A percentile compares a stretch with the other conserved stretches of the same genome.
Conservation (phyloP, 2,797 vertebrate species). For the Okamejei kenojei region DNA sequence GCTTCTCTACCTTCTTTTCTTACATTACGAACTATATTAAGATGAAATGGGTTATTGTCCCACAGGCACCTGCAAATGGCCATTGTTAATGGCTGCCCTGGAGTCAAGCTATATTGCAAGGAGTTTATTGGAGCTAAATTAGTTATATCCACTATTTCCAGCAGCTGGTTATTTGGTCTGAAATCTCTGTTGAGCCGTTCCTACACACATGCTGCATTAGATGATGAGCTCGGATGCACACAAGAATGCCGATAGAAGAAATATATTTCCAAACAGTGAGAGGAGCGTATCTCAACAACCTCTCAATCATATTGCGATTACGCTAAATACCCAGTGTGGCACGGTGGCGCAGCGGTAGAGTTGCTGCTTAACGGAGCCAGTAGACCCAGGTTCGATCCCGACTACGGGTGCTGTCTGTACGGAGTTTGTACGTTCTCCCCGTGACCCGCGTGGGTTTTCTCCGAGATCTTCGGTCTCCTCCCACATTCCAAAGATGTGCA, state of each 20-base stretch:
- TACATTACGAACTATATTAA: not conserved
- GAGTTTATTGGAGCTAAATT: not conserved
- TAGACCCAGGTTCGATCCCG: too few species aligned
- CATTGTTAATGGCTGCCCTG: not conserved
- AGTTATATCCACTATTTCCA: not conserved
- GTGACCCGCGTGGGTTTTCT: too few species aligned
- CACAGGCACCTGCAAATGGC: not conserved
- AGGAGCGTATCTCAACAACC: not conserved
- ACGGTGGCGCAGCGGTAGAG: too few species aligned
- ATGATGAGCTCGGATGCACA: not conserved
- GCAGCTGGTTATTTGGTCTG: not conserved
- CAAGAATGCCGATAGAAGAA: not conserved
- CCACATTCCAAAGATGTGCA: too few species aligned
- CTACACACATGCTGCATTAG: not conserved
- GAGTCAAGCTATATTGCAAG: not conserved
- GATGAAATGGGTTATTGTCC: too few species aligned
- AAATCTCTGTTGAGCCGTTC: not conserved
- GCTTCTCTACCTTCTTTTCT: too few species aligned
- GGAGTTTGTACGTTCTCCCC: too few species aligned
- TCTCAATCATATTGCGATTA: not conserved
- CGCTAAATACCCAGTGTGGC: not conserved
- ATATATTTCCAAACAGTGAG: not conserved
- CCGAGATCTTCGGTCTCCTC: too few species aligned
- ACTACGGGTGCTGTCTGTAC: too few species aligned
- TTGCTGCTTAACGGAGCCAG: too few species aligned